phyloP scores from a whole-genome alignment of 2,113 vertebrate genomes.

The Pandion haliaetus region DNA sequence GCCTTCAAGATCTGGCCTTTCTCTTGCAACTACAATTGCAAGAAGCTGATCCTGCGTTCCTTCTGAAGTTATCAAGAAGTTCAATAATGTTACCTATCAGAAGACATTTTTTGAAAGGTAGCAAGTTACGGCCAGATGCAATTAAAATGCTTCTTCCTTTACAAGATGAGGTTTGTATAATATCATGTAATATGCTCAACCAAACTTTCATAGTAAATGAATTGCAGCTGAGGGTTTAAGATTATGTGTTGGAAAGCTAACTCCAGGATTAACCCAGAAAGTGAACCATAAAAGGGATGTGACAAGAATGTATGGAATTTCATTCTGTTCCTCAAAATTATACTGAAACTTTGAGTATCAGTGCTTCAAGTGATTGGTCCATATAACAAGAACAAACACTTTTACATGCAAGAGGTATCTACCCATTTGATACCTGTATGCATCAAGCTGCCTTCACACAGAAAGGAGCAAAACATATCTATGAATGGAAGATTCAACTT shows the following conservation, averaged over 20 bases:
- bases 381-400: neutral
- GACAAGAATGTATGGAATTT: neutral
- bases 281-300: neutral
- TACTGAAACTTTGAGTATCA: neutral
- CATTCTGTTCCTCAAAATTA: neutral
- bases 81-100: constrained; percentile 85
- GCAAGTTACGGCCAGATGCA: neutral
- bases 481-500: neutral
- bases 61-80: constrained; percentile 92
- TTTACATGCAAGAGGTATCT: neutral
- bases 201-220: neutral
- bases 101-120: neutral
- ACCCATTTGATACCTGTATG: neutral
- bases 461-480: neutral
- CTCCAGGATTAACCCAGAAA: neutral
- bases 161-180: neutral
- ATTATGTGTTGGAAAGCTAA: neutral
- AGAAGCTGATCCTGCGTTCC: constrained; percentile 92
- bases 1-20: constrained; percentile 90
- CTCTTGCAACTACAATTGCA: constrained; percentile 87
- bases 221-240: neutral
- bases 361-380: neutral
- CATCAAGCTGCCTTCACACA: neutral
- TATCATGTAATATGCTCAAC: neutral
- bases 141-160: neutral